These are phyloP conservation scores for Hemibagrus wyckioides DNA, from an alignment of 2,113 vertebrate genomes.

Conservation along the genomic window DNA sequence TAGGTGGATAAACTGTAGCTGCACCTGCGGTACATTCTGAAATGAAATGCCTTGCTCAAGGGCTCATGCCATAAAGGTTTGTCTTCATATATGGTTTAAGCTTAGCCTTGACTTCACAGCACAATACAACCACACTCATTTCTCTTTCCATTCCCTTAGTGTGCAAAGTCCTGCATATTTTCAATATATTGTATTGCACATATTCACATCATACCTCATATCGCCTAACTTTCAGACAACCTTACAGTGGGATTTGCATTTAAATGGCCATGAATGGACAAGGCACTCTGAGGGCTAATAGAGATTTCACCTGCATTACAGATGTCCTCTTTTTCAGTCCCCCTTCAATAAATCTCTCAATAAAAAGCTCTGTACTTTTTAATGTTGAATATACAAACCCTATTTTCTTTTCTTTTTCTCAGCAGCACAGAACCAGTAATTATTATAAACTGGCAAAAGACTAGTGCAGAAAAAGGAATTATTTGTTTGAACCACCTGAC, in stretches of 20 bases:
- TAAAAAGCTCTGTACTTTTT: conserved; percentile 15
- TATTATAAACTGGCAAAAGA: conserved; percentile 17
- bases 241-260: conserved; percentile 55
- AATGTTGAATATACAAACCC: neutral
- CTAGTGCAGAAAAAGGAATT: neutral
- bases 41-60: conserved; percentile 5
- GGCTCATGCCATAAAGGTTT: neutral
- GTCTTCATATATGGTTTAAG: conserved; percentile 30
- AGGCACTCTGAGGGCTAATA: conserved; percentile 41
- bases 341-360: conserved; percentile 29
- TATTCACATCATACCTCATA: neutral
- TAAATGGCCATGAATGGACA: conserved; percentile 52
- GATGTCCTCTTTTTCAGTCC: conserved; percentile 45
- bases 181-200: neutral
- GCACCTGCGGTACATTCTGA: neutral
- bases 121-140: neutral
- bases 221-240: conserved; percentile 21
- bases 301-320: conserved; percentile 42
- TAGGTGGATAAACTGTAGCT: neutral
- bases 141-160: neutral
- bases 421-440: conserved; percentile 9
- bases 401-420: conserved; percentile 25
- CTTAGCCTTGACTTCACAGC: conserved; percentile 2
- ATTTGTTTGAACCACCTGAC: neutral
- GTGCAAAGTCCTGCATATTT: neutral